A percentile compares a stretch with the other conserved stretches of the same genome.
Evolutionary conservation across 1,140 invertebrate species (phyloP).

Genomic region (Drosophila insularis): DNA sequence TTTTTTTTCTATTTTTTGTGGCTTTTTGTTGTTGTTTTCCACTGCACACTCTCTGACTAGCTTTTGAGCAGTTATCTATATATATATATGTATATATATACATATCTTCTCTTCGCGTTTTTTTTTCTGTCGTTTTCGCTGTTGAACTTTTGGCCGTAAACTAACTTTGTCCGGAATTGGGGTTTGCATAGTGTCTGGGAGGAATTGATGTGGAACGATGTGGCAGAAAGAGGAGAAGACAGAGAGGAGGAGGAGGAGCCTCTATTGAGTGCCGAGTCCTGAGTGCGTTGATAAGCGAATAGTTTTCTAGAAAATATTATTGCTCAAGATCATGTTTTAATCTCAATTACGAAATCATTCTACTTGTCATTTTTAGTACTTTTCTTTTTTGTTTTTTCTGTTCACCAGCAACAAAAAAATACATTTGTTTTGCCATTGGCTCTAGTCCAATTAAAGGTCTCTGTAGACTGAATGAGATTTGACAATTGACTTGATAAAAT

Average conservation of each 20-base stretch:
- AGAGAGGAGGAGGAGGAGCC: not conserved
- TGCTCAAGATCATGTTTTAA: too few species aligned
- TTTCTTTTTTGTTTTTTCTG: too few species aligned
- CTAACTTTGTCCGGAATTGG: slow-evolving; percentile 69
- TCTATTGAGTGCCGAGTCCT: not conserved
- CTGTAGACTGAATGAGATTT: too few species aligned
- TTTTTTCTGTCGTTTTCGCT: slow-evolving; percentile 48
- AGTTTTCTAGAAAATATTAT: not conserved
- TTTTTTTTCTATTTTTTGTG: slow-evolving; percentile 41
- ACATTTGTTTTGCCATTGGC: too few species aligned
- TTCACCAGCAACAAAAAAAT: too few species aligned
- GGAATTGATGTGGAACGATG: slow-evolving; percentile 40
- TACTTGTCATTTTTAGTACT: too few species aligned
- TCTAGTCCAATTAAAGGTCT: too few species aligned
- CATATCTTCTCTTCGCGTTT: slow-evolving; percentile 13
- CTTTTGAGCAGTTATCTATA: slow-evolving; percentile 62
- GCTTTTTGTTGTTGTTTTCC: slow-evolving; percentile 40
- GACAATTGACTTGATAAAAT: too few species aligned
- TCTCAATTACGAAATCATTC: too few species aligned
- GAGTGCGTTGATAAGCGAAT: slow-evolving; percentile 39
- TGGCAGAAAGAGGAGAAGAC: not conserved
- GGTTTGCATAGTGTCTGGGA: slow-evolving; percentile 50
- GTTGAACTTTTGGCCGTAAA: slow-evolving; percentile 74
- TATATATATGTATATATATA: not conserved
- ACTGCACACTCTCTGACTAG: slow-evolving; percentile 44